These are phyloP conservation scores for Anoplolepis gracilipes DNA, from an alignment of 1,140 invertebrate genomes.

Conservation along the genomic window DNA sequence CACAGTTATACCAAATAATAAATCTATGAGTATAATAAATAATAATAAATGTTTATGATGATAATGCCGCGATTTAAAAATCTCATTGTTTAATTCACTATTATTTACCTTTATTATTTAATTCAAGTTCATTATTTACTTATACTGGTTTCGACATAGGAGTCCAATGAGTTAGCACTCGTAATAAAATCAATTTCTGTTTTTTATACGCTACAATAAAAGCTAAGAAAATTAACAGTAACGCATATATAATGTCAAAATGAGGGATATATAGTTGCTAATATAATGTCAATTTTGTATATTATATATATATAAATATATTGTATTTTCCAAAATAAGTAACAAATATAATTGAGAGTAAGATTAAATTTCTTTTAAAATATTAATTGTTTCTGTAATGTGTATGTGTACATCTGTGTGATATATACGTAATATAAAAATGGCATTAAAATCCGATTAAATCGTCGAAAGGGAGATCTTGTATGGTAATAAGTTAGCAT, in stretches of 20 bases:
- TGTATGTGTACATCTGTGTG: background rate
- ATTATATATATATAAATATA: background rate
- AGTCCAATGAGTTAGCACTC: constrained; percentile 19
- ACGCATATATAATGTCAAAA: background rate
- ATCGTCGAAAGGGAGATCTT: background rate
- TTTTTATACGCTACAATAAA: background rate
- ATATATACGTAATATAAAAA: background rate
- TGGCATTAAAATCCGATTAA: background rate
- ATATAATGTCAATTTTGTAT: no score
- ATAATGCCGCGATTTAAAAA: background rate
- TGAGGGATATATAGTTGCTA: background rate
- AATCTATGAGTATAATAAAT: no score
- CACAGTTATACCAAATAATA: constrained; percentile 41
- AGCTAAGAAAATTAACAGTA: background rate
- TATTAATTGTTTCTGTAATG: background rate
- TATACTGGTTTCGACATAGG: background rate
- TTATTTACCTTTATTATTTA: no score
- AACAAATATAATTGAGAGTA: background rate
- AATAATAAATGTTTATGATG: constrained; percentile 3
- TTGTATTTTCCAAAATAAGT: background rate
- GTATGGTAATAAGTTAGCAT: constrained; percentile 16
- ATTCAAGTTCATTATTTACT: constrained; percentile 19
- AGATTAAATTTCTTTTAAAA: background rate
- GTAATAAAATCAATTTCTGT: constrained; percentile 36
- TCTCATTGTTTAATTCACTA: no score